Percentiles rank a stretch among this genome's conserved stretches.
Evolutionary conservation across 1,140 invertebrate species (phyloP).

Genomic region (Drosophila paulistorum): DNA sequence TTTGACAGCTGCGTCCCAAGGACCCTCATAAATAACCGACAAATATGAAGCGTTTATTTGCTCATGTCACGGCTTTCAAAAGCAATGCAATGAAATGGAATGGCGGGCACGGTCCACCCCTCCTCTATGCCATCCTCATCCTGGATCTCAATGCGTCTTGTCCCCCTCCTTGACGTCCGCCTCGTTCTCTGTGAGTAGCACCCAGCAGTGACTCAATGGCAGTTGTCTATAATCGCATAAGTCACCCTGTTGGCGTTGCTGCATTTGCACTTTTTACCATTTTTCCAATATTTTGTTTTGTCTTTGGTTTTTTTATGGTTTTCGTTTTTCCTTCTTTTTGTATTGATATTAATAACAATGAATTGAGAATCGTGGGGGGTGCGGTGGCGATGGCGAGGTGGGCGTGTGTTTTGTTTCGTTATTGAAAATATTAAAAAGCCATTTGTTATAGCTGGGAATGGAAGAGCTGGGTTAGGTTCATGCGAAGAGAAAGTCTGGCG

Average conservation of each 20-base stretch:
- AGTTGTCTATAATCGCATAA: constrained; percentile 82
- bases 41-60: constrained; percentile 83
- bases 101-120: constrained; percentile 36
- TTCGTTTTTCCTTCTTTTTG: constrained; percentile 30
- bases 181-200: constrained; percentile 12
- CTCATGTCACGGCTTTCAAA: constrained; percentile 76
- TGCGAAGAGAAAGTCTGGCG: background rate
- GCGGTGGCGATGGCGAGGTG: constrained; percentile 44
- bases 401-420: constrained; percentile 68
- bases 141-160: background rate
- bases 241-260: constrained; percentile 80
- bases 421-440: constrained; percentile 81
- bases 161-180: background rate
- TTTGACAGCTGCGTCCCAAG: constrained; percentile 75
- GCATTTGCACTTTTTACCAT: constrained; percentile 74
- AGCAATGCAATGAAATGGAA: constrained; percentile 66
- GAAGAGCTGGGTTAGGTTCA: background rate
- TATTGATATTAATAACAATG: constrained; percentile 51
- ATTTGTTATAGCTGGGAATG: constrained; percentile 57
- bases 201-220: constrained; percentile 38
- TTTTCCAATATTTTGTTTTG: constrained; percentile 31
- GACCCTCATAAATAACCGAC: constrained; percentile 81
- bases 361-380: background rate
- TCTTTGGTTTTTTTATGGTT: constrained; percentile 40
- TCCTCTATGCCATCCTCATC: background rate